Conservation (phyloP, 1,140 invertebrate genomes). For the Periplaneta americana region DNA sequence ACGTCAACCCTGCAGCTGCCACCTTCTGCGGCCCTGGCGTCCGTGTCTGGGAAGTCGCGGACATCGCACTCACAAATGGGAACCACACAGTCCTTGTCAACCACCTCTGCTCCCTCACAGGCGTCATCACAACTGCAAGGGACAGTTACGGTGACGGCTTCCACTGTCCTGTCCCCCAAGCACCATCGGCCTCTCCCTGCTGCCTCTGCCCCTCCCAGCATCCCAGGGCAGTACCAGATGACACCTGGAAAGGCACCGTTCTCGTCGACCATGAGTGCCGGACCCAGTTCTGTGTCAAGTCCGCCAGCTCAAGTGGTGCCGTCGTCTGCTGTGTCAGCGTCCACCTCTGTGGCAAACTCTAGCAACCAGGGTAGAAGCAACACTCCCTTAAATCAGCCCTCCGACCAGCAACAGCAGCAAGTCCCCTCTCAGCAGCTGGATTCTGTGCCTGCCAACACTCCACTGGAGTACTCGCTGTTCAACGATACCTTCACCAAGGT, state of each 20-base stretch:
- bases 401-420: slow-evolving; percentile 23
- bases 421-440: slow-evolving; percentile 21
- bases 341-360: slow-evolving; percentile 24
- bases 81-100: slow-evolving; percentile 12
- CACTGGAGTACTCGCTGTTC: slow-evolving; percentile 70
- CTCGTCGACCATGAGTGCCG: slow-evolving; percentile 25
- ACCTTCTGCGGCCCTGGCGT: not conserved
- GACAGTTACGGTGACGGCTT: slow-evolving; percentile 1
- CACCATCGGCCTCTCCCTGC: slow-evolving; percentile 45
- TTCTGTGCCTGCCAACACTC: slow-evolving; percentile 26
- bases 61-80: not conserved
- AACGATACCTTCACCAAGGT: slow-evolving; percentile 63
- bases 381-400: slow-evolving; percentile 13
- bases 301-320: slow-evolving; percentile 26
- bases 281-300: slow-evolving; percentile 22
- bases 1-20: slow-evolving; percentile 10
- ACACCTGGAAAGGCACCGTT: slow-evolving; percentile 35
- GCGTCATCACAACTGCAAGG: not conserved
- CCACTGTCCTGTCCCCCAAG: slow-evolving; percentile 41
- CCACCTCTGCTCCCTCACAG: slow-evolving; percentile 16
- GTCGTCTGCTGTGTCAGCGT: slow-evolving; percentile 26
- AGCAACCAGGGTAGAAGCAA: slow-evolving; percentile 25
- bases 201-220: slow-evolving; percentile 40
- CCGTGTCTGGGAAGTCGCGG: not conserved
- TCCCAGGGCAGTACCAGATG: slow-evolving; percentile 32